A percentile compares a stretch with the other conserved stretches of the same genome.
phyloP scores from a whole-genome alignment of 2,113 vertebrate genomes.

The Clinocottus analis region DNA sequence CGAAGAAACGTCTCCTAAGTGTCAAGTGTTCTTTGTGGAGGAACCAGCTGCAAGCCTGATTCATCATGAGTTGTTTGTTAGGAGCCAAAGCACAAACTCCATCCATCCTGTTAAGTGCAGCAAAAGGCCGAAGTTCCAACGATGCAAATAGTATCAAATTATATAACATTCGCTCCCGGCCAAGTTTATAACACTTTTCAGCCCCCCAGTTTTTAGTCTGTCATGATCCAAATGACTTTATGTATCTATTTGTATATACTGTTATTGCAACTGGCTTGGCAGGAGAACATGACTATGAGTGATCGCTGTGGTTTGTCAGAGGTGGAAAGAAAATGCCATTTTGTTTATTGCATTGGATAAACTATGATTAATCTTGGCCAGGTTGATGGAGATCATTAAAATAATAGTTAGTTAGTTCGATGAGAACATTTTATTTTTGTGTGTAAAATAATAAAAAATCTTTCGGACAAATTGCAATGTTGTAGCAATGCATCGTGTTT shows the following conservation, averaged over 20 bases:
- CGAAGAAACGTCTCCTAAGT: not conserved
- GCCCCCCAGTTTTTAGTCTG: not conserved
- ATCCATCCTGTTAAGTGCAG: constrained; percentile 20
- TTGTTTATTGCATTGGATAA: not conserved
- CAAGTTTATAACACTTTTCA: constrained; percentile 8
- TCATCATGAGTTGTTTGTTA: constrained; percentile 18
- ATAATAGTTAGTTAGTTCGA: not conserved
- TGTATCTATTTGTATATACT: constrained; percentile 18
- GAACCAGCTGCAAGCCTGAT: constrained; percentile 30
- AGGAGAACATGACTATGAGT: not conserved
- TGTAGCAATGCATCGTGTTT: no score
- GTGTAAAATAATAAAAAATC: no score
- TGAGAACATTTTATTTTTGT: not conserved
- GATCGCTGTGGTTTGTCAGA: constrained; percentile 9
- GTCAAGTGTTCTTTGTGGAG: not conserved
- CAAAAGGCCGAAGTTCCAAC: not conserved
- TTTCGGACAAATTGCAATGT: no score
- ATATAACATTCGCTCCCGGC: constrained; percentile 1
- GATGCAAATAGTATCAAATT: constrained; percentile 1
- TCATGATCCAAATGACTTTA: constrained; percentile 12
- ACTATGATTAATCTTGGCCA: not conserved
- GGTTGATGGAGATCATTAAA: not conserved
- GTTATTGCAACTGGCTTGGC: not conserved
- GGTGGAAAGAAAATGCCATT: not conserved
- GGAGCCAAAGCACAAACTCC: not conserved